Evolutionary conservation across 2,797 vertebrate species (phyloP).

Genomic region (Coluber constrictor): DNA sequence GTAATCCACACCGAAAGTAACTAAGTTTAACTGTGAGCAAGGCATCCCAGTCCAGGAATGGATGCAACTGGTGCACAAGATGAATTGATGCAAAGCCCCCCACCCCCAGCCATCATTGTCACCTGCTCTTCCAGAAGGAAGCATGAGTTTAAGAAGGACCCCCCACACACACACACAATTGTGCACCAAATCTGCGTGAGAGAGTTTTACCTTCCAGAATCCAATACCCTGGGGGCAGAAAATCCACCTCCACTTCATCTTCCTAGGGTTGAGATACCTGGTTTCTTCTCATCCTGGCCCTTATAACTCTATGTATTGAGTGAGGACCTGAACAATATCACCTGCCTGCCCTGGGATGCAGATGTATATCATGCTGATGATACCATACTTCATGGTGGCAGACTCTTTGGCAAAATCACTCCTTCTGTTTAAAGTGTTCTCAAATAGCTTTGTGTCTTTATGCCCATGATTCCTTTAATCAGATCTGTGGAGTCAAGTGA

Average conservation of each 20-base stretch:
- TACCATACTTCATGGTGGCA: not conserved
- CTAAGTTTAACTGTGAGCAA: not conserved
- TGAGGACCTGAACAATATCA: not conserved
- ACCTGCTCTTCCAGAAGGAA: not conserved
- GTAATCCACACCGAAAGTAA: not conserved
- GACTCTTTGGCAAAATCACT: not conserved
- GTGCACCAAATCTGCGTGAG: not conserved
- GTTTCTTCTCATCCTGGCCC: not conserved
- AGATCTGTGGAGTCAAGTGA: not conserved
- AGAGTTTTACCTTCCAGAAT: not conserved
- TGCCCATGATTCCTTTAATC: not conserved
- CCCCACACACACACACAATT: not conserved
- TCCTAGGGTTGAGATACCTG: not conserved
- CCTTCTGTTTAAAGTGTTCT: not conserved
- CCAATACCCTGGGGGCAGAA: not conserved
- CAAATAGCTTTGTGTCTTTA: accelerated
- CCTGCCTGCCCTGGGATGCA: not conserved
- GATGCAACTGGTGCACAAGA: not conserved
- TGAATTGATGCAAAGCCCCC: not conserved
- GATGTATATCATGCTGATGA: not conserved
- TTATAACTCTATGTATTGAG: not conserved
- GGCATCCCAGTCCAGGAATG: not conserved
- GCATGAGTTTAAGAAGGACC: not conserved
- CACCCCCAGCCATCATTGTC: not conserved
- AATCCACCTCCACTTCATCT: not conserved